Conservation (phyloP, 2,888 invertebrate genomes). For the Drosophila sordidula region DNA sequence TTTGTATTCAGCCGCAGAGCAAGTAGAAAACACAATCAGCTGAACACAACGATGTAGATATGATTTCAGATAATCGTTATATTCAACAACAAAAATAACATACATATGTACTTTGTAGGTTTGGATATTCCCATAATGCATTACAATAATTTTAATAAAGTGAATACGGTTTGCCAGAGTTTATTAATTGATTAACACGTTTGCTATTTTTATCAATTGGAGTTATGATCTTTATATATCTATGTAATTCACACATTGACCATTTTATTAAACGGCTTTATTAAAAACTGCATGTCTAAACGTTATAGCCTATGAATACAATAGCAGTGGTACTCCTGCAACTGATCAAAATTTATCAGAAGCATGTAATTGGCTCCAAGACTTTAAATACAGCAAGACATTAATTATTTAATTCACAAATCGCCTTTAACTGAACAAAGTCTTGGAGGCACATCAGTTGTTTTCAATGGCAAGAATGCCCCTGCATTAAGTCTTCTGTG, state of each 20-base stretch:
- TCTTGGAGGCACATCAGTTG: neutral
- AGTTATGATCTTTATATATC: neutral
- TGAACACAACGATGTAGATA: neutral
- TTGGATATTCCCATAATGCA: neutral
- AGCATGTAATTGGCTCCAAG: neutral
- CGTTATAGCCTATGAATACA: neutral
- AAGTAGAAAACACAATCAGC: too few species aligned
- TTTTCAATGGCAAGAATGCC: conserved; percentile 1
- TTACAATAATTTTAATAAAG: neutral
- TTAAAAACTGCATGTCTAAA: conserved; percentile 14
- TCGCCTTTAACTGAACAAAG: neutral
- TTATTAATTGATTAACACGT: neutral
- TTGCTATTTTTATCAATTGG: neutral
- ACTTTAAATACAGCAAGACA: neutral
- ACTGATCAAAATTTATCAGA: neutral
- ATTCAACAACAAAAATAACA: too few species aligned
- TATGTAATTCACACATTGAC: neutral
- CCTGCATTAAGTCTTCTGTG: neutral
- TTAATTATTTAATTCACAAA: neutral
- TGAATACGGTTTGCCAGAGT: neutral
- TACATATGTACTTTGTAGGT: neutral
- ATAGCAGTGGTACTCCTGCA: conserved; percentile 6
- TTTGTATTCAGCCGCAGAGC: neutral
- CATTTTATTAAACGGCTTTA: neutral
- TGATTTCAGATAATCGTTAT: neutral